These are phyloP conservation scores for Oryzias curvinotus DNA, from an alignment of 2,113 vertebrate genomes.

Conservation along the genomic window DNA sequence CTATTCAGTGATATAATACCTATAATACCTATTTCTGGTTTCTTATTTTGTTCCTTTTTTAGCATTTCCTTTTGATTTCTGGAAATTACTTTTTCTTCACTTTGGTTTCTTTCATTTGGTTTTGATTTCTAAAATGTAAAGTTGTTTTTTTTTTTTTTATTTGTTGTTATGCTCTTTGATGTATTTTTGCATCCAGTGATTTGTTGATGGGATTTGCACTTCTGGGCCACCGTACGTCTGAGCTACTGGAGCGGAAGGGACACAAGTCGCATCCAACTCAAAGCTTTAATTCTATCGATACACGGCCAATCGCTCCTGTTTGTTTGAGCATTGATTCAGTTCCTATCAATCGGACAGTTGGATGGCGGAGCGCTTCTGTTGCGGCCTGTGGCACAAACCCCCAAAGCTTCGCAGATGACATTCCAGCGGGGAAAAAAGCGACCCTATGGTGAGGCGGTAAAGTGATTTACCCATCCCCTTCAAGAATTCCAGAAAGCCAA, in stretches of 20 bases:
- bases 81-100: no score
- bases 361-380: slow-evolving; percentile 15
- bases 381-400: neutral
- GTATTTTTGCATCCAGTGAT: no score
- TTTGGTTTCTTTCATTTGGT: no score
- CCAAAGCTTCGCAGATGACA: no score
- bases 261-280: slow-evolving; percentile 86
- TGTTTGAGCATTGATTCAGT: slow-evolving; percentile 91
- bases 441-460: slow-evolving; percentile 22
- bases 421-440: neutral
- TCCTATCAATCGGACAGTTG: slow-evolving; percentile 79
- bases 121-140: no score
- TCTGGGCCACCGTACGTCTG: neutral
- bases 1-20: no score
- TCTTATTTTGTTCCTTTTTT: no score
- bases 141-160: no score
- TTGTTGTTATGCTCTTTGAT: no score
- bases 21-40: no score
- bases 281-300: slow-evolving; percentile 94
- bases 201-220: no score
- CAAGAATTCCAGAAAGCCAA: slow-evolving; percentile 53
- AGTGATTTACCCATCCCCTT: slow-evolving; percentile 55
- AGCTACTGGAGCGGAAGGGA: slow-evolving; percentile 63
- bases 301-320: slow-evolving; percentile 90
- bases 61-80: no score